Percentiles rank a stretch among this genome's conserved stretches.
Conservation (phyloP, 2,888 invertebrate genomes). For the Tetragnatha montana region DNA sequence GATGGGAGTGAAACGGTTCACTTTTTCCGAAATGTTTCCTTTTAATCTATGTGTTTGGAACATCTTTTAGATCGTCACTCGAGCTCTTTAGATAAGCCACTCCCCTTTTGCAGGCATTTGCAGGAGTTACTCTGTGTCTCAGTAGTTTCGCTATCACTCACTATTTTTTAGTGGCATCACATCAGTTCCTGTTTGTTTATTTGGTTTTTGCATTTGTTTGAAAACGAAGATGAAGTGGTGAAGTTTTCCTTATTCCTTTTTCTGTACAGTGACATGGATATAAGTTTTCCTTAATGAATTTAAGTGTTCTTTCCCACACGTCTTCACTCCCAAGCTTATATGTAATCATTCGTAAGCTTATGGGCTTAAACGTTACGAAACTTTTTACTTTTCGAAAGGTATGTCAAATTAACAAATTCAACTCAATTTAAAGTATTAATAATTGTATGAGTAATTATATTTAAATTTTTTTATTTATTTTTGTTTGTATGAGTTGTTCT, state of each 20-base stretch:
- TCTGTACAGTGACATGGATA: not conserved
- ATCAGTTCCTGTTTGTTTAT: not conserved
- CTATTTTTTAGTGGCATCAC: not conserved
- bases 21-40: no score
- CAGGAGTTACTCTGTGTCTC: no score
- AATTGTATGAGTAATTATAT: not conserved
- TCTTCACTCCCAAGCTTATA: not conserved
- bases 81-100: no score
- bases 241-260: conserved; percentile 19
- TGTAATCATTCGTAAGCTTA: conserved; percentile 19
- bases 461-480: no score
- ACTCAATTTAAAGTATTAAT: not conserved
- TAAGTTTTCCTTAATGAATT: conserved; percentile 4
- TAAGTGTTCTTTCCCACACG: not conserved
- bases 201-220: not conserved
- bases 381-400: conserved; percentile 48
- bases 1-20: no score
- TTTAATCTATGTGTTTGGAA: no score
- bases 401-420: not conserved
- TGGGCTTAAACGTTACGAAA: conserved; percentile 46
- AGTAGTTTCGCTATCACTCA: not conserved
- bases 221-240: not conserved
- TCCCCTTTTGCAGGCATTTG: no score
- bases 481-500: no score
- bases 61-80: no score